A percentile compares a stretch with the other conserved stretches of the same genome.
Conservation (phyloP, 2,888 invertebrate species). For the Zygogramma bicolorata region DNA sequence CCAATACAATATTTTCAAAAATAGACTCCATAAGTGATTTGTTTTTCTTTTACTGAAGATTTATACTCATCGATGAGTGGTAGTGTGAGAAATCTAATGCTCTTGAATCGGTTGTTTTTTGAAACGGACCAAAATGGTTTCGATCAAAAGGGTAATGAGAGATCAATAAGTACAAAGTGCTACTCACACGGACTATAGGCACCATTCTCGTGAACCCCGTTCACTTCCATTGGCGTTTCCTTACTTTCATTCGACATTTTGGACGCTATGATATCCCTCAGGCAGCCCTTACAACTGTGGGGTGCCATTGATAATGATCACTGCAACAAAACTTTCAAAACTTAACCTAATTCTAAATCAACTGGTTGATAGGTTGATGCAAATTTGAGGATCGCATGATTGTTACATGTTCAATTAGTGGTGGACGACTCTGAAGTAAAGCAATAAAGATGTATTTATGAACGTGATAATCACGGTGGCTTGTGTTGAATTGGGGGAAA, state of each 20-base stretch:
- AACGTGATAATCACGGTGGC: conserved; percentile 1
- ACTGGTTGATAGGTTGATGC: neutral
- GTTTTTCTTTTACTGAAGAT: no score
- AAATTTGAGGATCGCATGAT: neutral
- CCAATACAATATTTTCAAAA: no score
- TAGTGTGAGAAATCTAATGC: no score
- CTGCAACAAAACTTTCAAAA: conserved; percentile 20
- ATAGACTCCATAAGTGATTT: no score
- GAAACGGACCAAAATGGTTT: no score
- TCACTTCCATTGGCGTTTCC: conserved; percentile 53
- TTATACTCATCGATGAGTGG: no score
- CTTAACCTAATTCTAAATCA: neutral
- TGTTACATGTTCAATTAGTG: no score
- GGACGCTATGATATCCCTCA: conserved; percentile 57
- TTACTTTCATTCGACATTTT: conserved; percentile 59
- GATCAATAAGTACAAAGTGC: neutral
- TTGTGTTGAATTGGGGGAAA: neutral
- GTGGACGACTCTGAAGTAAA: neutral
- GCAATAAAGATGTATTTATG: neutral
- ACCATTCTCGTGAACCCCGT: conserved; percentile 53
- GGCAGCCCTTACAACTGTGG: conserved; percentile 69
- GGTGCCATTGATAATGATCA: conserved; percentile 66
- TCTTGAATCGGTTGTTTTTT: neutral
- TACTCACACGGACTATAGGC: conserved; percentile 60
- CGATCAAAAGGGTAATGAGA: no score